phyloP scores from a whole-genome alignment of 2,888 invertebrate genomes.

The Mimas tiliae region DNA sequence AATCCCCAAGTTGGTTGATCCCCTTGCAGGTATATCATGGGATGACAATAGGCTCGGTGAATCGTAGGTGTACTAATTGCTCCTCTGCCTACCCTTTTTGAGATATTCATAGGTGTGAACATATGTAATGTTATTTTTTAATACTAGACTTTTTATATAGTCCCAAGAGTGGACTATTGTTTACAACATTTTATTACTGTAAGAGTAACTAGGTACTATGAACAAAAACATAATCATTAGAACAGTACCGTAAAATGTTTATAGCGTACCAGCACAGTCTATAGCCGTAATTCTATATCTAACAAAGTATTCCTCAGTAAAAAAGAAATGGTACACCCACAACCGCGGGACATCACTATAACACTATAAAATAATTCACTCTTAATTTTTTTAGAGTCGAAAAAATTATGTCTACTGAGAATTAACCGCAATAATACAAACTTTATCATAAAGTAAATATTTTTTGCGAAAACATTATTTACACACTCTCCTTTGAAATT shows the following conservation, averaged over 20 bases:
- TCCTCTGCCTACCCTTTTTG: too few species aligned
- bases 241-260: too few species aligned
- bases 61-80: too few species aligned
- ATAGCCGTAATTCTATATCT: background rate
- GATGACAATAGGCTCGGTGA: too few species aligned
- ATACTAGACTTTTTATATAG: too few species aligned
- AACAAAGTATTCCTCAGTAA: background rate
- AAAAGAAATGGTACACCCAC: background rate
- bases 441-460: slow-evolving; percentile 10
- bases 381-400: slow-evolving; percentile 9
- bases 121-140: background rate
- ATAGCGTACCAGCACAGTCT: too few species aligned
- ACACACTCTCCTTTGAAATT: background rate
- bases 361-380: background rate
- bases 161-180: too few species aligned
- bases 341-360: background rate
- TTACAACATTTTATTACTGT: background rate
- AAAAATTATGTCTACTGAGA: background rate
- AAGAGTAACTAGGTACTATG: background rate
- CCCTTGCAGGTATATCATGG: too few species aligned
- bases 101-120: too few species aligned
- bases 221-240: too few species aligned
- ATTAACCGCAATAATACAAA: background rate
- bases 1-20: too few species aligned
- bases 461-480: background rate